Evolutionary conservation across 2,113 vertebrate genomes (phyloP).

Genomic region (Muscicapa adusta): DNA sequence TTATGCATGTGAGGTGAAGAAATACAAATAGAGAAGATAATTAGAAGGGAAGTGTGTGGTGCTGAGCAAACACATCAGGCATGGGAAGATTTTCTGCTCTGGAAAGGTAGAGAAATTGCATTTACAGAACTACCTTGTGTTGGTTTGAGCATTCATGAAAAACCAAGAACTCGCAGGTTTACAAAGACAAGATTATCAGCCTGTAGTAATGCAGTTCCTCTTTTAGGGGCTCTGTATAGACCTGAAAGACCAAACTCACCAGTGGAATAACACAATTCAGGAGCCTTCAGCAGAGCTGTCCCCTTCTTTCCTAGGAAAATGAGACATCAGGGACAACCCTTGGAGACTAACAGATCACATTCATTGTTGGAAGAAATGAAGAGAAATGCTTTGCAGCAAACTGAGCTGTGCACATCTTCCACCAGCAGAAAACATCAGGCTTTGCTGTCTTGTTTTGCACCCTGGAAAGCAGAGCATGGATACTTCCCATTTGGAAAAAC

Average conservation of each 20-base stretch:
- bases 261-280: background rate
- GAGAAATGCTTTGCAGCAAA: background rate
- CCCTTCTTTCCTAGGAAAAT: background rate
- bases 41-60: constrained; percentile 14
- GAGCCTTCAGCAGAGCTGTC: background rate
- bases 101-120: background rate
- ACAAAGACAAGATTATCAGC: background rate
- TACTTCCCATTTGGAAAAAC: background rate
- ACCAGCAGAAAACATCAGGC: background rate
- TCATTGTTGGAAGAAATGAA: background rate
- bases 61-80: constrained; percentile 23
- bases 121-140: background rate
- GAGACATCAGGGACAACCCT: background rate
- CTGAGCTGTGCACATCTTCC: background rate
- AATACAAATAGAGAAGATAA: constrained; percentile 43
- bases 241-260: background rate
- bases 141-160: background rate
- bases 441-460: background rate
- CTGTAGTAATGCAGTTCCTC: background rate
- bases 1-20: constrained; percentile 33
- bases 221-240: background rate
- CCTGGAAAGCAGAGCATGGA: background rate
- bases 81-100: background rate
- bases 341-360: background rate
- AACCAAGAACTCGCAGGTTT: background rate